Conservation (phyloP, 2,797 vertebrate genomes). For the Periparus ater region DNA sequence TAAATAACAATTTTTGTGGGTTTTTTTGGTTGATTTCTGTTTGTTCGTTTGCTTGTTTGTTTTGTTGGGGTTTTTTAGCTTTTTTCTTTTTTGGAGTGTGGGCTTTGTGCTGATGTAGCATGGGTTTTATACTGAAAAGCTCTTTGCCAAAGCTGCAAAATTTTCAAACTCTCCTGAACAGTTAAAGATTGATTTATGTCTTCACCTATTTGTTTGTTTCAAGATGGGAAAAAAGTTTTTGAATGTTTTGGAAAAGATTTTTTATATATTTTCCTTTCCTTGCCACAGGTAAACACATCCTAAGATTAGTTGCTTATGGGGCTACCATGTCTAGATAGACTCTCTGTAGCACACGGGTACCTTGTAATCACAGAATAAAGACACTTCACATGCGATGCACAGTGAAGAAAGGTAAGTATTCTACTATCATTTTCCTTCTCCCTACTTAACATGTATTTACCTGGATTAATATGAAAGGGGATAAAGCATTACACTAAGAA, state of each 20-base stretch:
- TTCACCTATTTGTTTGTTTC: not conserved
- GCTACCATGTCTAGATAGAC: not conserved
- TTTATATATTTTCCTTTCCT: not conserved
- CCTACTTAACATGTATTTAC: not conserved
- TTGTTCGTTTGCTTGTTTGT: not conserved
- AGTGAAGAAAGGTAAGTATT: not conserved
- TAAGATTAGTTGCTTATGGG: not conserved
- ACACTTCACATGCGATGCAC: not conserved
- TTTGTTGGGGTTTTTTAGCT: fast-evolving
- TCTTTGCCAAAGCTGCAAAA: not conserved
- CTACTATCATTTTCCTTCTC: not conserved
- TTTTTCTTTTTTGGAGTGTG: not conserved
- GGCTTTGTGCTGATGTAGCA: not conserved
- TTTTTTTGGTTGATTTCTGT: not conserved
- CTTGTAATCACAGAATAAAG: not conserved
- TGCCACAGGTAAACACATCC: not conserved
- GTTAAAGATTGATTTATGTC: not conserved
- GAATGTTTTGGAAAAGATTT: not conserved
- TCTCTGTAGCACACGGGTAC: not conserved
- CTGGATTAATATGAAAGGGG: not conserved
- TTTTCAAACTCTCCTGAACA: not conserved
- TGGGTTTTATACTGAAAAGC: not conserved
- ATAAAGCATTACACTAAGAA: not conserved
- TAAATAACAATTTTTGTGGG: not conserved
- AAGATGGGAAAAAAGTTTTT: not conserved